Base-by-base conservation (phyloP, 1,140 invertebrate species). In the Drosophila varians region DNA sequence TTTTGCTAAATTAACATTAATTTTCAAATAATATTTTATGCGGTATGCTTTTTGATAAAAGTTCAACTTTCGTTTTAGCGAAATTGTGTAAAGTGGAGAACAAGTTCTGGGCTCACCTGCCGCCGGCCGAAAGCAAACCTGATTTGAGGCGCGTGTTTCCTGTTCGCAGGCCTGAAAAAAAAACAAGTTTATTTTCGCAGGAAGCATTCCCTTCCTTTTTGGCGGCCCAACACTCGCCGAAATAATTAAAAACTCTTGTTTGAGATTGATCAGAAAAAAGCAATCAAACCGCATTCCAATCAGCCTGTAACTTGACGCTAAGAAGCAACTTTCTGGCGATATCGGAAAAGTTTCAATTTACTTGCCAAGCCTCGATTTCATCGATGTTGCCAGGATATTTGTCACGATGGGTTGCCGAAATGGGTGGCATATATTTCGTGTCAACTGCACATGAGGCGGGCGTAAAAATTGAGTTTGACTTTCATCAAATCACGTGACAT, bases 241-340 rank as follows among this genome's bases (percentile, higher is more conserved):
- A 74, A 61, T 84, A 83, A 83, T 83, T 83, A 77, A 77, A 83
- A 78, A 68, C 64, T 68, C 71, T 84, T 71, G 60, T 84, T 71
- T n/a, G 51, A 25, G 68, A 40, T 51, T 54, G 71, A 53, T 76
- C 61, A 42, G 36, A 31, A 46, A 71, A 45, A 73, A 47, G 34
- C 64, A 43, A 83, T 61, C 74, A 42, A 53, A 52, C 65, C n/a
- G 49, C 74, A 71, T 84, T 69, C 54, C 74, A 77, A 74, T 56
- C 56, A 48, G 36, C 52, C 8, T 45, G 46, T 40, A 25, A 47
- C 34, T 51, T 52, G 58, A 57, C 40, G 74, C 73, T 65, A 55
- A 55, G 56, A 62, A 62, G 19, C 74, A 57, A 77, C 36, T 57
- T 53, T 36, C n/a, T 16, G n/a, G 21, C 28, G 9, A 18, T 21